phyloP scores from a whole-genome alignment of 2,113 vertebrate genomes.

The Enhydra lutris region DNA sequence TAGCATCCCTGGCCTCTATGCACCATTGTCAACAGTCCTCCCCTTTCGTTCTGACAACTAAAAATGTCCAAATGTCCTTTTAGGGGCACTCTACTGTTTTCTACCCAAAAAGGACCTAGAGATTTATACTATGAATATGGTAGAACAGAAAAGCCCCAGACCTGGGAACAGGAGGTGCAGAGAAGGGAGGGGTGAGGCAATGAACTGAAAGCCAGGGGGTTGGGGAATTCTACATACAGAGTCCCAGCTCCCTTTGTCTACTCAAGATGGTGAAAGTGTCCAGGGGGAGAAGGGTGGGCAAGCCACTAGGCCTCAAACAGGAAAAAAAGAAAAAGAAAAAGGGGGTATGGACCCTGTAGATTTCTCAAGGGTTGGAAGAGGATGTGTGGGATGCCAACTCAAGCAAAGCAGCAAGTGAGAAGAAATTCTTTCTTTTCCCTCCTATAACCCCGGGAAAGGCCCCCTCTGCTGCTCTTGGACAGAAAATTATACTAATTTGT shows the following conservation, averaged over 20 bases:
- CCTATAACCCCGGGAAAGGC: neutral
- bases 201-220: neutral
- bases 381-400: neutral
- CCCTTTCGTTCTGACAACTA: neutral
- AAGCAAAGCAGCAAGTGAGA: neutral
- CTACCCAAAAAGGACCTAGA: neutral
- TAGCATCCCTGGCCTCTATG: neutral
- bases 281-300: neutral
- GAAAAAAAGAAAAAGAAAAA: neutral
- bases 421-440: neutral
- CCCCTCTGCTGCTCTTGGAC: neutral
- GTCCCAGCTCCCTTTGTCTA: rapidly evolving
- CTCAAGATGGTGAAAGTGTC: neutral
- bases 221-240: neutral
- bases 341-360: too few species aligned
- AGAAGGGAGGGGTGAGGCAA: neutral
- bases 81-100: neutral
- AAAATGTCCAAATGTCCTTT: neutral
- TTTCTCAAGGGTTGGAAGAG: neutral
- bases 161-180: neutral
- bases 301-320: neutral
- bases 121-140: neutral
- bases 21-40: neutral
- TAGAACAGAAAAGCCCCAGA: neutral
- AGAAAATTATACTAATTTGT: neutral